A percentile compares a stretch with the other conserved stretches of the same genome.
These are phyloP conservation scores for Orcinus orca DNA, from an alignment of 2,113 vertebrate genomes.

Conservation along the genomic window DNA sequence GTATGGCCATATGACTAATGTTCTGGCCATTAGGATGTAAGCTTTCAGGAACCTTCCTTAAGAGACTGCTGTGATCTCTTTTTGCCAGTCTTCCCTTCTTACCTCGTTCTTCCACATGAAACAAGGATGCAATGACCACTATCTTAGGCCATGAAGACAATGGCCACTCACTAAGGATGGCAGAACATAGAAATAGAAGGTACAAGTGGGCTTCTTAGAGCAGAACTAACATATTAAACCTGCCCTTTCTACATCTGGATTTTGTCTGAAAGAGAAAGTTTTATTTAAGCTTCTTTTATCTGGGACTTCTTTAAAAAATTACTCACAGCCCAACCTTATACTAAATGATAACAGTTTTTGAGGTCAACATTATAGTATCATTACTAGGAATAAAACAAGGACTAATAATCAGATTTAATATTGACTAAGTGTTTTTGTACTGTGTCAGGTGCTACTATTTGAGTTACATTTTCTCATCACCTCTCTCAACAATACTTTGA, in stretches of 20 bases:
- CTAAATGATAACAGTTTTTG: not conserved
- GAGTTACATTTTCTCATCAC: not conserved
- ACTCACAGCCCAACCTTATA: not conserved
- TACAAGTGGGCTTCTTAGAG: not conserved
- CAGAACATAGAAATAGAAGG: not conserved
- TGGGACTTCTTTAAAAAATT: not conserved
- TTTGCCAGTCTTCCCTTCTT: not conserved
- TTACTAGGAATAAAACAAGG: not conserved
- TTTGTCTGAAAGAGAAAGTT: constrained; percentile 37
- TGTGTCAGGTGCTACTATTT: not conserved
- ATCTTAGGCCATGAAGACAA: not conserved
- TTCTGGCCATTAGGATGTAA: not conserved
- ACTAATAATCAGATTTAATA: not conserved
- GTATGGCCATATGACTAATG: not conserved
- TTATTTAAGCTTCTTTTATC: not conserved
- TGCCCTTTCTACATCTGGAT: not conserved
- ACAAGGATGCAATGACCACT: not conserved
- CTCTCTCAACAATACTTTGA: not conserved
- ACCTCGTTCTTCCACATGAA: not conserved
- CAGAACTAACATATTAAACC: not conserved
- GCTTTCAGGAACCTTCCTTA: not conserved
- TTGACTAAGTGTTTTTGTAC: not conserved
- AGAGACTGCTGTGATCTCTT: not conserved
- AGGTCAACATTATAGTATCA: not conserved
- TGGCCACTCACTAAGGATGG: not conserved